Evolutionary conservation across 2,888 invertebrate genomes (phyloP).

Genomic region (Campoletis raptor): DNA sequence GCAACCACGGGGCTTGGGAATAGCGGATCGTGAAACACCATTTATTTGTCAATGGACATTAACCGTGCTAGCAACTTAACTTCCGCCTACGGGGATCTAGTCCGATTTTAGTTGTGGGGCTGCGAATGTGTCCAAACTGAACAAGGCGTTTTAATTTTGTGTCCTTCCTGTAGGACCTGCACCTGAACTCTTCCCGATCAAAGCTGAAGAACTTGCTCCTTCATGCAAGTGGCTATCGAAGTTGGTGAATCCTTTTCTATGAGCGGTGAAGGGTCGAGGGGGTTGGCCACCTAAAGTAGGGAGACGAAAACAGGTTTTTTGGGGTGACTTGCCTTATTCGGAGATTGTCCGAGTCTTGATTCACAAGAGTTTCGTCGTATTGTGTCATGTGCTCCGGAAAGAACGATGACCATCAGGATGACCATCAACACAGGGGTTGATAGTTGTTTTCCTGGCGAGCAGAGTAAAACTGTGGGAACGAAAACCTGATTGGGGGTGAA

Average conservation of each 20-base stretch:
- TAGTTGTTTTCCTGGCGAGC: constrained; percentile 26
- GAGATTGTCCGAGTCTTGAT: constrained; percentile 35
- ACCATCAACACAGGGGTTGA: constrained; percentile 57
- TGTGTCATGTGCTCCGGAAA: constrained; percentile 9
- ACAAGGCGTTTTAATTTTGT: neutral
- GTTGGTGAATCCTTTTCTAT: constrained; percentile 38
- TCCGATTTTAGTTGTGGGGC: neutral
- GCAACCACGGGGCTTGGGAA: neutral
- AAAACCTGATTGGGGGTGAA: constrained; percentile 84
- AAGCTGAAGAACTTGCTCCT: constrained; percentile 38
- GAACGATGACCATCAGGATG: constrained; percentile 69
- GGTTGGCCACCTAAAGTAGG: neutral
- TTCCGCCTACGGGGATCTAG: constrained; percentile 3
- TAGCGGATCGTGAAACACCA: neutral
- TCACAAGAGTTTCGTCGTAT: constrained; percentile 8
- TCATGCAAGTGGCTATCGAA: constrained; percentile 55
- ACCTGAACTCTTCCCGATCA: constrained; percentile 47
- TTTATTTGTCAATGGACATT: constrained; percentile 38
- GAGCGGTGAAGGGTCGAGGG: constrained; percentile 5
- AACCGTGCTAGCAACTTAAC: neutral
- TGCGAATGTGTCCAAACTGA: neutral
- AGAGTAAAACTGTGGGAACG: constrained; percentile 82
- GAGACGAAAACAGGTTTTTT: constrained; percentile 56
- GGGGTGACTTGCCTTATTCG: constrained; percentile 26
- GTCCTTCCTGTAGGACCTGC: constrained; percentile 2